Evolutionary conservation across 2,888 invertebrate genomes (phyloP), one percentile per base, ranked within the genome.

Genomic region (Hirtodrosophila alboralis): DNA sequence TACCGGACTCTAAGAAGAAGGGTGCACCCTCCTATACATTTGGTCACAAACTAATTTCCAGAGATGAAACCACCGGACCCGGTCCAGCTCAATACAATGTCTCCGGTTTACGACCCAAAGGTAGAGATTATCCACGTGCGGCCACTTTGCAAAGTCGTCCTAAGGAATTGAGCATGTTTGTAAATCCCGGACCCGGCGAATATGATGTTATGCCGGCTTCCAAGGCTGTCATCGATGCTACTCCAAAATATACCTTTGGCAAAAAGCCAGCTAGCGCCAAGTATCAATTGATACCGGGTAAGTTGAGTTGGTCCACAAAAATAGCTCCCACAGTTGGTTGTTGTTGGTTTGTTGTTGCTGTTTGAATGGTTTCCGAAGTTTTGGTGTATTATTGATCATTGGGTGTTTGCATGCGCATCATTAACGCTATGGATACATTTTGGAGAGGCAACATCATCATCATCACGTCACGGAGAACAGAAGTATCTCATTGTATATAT

Each of bases 51-150:
- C 89, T 91, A 58, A 93, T 92, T 75, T 91, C 91, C n/a, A 92
- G 92, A 38, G 69, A 76, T 47, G 92, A 93, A 23, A 90, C 91
- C 6, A 73, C 88, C 75, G 96, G 97, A 23, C 97, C 97, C 1
- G 97, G 97, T 13, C 97, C 97, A 10, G 96, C 96, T n/a, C 94
- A 95, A 66, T 97, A 97, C 91, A 96, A 97, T 89, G 95, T 97
- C 38, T 94, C 95, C 70, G 96, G 96, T 61, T 92, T 97, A 87
- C 95, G 95, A 51, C 92, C 95, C 34, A 97, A 95, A 93, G 96
- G 96, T 93, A 91, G 90, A 87, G 95, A 96, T 62, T 93, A 92
- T 52, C 94, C 95, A 7, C 95, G 95, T 4, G 94, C 96, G 3
- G 92, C 94, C 26, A 95, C 96, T 3, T 92, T 97, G 26, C 96